Evolutionary conservation across 2,113 vertebrate genomes (phyloP), one percentile per base, ranked within the genome.

Genomic region (Aegotheles bennettii): DNA sequence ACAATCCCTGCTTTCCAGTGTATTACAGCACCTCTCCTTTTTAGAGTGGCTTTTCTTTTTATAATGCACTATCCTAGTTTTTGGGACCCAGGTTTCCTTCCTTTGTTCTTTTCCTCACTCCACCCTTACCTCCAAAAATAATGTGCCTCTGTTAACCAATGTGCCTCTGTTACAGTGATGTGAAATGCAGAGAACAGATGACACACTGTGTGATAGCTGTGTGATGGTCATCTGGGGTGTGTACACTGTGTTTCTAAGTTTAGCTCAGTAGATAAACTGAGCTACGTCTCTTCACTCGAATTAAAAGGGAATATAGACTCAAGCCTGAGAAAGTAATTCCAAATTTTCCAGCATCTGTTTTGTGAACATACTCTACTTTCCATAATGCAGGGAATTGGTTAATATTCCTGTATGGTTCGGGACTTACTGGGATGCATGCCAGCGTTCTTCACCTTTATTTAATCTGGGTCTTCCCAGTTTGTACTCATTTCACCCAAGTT

Each of bases 81-180:
- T 43, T 59, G 12, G 51, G n/a, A 51, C 36, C 61, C 75, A 26
- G 21, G 63, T 94, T 96, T 94, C 90, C 94, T 95, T 70, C 87
- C 80, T 97, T 96, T 91, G 85, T 96, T 97, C 59, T 92, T 25
- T 77, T 88, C 68, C 28, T 38, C 75, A 63, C 90, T 54, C 79
- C 87, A 83, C 92, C 90, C 79, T 10, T 89, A 91, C 35, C 63
- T 93, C 71, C 54, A 35, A 67, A 94, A 88, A 23, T 77, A 83
- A 74, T 7, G n/a, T 54, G 19, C 4, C 51, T 35, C 53, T 94
- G 45, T 76, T 73, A 60, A 50, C 48, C 23, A 15, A 3, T 6
- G 25, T 57, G 61, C 14, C 59, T 91, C 50, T 89, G 74, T 35
- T 59, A 8, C 51, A 93, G 31, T 42, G 83, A 81, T 60, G 47